Evolutionary conservation across 2,113 vertebrate genomes (phyloP), one percentile per base, ranked within the genome.

Genomic region (Marmota flaviventris): DNA sequence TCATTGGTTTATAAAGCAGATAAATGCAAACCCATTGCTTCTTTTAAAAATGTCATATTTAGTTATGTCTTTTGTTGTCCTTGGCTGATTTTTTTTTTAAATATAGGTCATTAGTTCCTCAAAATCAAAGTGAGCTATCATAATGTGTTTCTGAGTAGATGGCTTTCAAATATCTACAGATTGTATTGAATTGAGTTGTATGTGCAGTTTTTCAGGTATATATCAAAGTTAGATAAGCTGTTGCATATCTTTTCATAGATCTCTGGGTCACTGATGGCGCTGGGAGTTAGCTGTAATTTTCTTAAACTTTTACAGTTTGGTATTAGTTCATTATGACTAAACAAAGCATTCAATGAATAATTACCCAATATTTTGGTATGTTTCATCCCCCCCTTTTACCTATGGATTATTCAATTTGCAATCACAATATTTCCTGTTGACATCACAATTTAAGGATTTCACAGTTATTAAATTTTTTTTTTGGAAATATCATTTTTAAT

Each of bases 271-370:
- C 56, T 79, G 9, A 53, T 58, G 5, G 53, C 25, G 9, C 61
- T 63, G 75, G 27, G 87, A 14, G 27, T 14, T 13, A 5, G 81
- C 32, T 58, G 25, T 9, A 87, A 76, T 22, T 51, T 91, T 75
- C 42, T 91, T 75, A 86, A 56, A 18, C 56, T 75, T 94, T 86
- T 70, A 4, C 13, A 78, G 10, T 69, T 87, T 94, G 75, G 13
- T 13, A 45, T 84, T 93, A 87, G 18, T 87, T 93, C 85, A 58
- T 94, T 56, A 88, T 84, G 65, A 81, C 75, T 93, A 83, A 88
- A 77, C 29, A 61, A 86, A 92, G 4, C 72, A 81, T 85, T 93
- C 92, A 39, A 73, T 89, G 63, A 89, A 45, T 82, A 13, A 82
- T 69, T 45, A 20, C 39, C 39, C 58, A 67, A 20, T 91, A 34